Evolutionary conservation across 2,797 vertebrate genomes (phyloP).

Genomic region (Vultur gryphus): DNA sequence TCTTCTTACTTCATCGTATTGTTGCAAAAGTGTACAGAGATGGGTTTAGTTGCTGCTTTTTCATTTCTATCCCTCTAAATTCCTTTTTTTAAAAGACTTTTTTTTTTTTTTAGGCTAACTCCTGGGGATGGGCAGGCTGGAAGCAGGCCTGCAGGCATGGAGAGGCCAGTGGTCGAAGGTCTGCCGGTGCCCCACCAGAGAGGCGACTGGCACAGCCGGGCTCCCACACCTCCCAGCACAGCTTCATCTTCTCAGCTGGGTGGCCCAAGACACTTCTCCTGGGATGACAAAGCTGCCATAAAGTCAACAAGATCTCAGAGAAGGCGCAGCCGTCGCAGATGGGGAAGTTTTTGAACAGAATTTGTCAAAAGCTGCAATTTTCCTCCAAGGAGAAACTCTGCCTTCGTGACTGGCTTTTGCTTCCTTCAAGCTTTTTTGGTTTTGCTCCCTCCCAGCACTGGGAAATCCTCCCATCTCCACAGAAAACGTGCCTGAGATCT

Average conservation of each 20-base stretch:
- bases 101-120: background rate
- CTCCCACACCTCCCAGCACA: background rate
- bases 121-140: too few species aligned
- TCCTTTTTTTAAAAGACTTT: background rate
- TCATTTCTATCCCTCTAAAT: background rate
- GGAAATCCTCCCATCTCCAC: background rate
- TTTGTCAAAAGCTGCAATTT: background rate
- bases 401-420: fast-evolving
- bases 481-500: fast-evolving
- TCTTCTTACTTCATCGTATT: background rate
- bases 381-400: background rate
- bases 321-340: fast-evolving
- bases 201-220: fast-evolving
- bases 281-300: background rate
- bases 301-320: background rate
- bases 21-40: too few species aligned
- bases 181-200: fast-evolving
- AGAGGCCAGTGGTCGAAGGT: fast-evolving
- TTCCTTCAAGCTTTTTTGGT: background rate
- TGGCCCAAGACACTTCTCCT: background rate
- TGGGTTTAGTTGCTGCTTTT: background rate
- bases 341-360: background rate
- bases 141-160: background rate
- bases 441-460: background rate
- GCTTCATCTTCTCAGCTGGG: background rate